Evolutionary conservation across 2,113 vertebrate species (phyloP).

Genomic region (Aphyosemion australe): DNA sequence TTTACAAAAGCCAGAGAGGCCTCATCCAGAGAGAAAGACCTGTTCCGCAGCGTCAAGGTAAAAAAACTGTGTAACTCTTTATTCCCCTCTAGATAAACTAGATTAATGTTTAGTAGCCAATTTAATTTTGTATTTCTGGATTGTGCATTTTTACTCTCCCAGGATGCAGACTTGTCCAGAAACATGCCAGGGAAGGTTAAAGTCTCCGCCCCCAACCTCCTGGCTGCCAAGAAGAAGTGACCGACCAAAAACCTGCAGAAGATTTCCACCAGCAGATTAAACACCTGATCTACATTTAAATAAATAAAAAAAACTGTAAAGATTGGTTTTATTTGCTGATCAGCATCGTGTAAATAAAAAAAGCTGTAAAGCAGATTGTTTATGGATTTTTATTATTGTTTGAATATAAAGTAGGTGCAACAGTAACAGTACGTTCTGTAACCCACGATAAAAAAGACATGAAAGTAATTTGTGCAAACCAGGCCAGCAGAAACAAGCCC

Average conservation of each 20-base stretch:
- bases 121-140: background rate
- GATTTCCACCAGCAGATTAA: background rate
- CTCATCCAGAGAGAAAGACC: constrained; percentile 88
- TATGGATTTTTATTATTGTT: constrained; percentile 42
- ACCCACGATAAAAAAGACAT: constrained; percentile 12
- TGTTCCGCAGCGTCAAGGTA: constrained; percentile 97
- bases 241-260: background rate
- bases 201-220: constrained; percentile 94
- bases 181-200: constrained; percentile 98
- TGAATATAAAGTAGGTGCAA: constrained; percentile 37
- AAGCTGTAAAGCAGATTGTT: background rate
- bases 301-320: constrained; percentile 25
- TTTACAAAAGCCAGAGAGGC: constrained; percentile 94
- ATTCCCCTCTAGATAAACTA: too few relatives aligned
- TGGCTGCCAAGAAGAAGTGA: constrained; percentile 91
- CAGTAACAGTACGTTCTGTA: constrained; percentile 7
- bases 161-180: constrained; percentile 94
- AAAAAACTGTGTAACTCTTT: background rate
- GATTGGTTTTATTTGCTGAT: constrained; percentile 31
- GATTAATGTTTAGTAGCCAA: too few relatives aligned
- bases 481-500: constrained; percentile 58
- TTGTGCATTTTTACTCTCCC: constrained; percentile 19
- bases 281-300: background rate
- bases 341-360: constrained; percentile 22
- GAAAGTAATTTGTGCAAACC: constrained; percentile 66